Percentiles rank a stretch among this genome's conserved stretches.
Conservation (phyloP, 2,888 invertebrate species). For the Hofmannophila pseudospretella region DNA sequence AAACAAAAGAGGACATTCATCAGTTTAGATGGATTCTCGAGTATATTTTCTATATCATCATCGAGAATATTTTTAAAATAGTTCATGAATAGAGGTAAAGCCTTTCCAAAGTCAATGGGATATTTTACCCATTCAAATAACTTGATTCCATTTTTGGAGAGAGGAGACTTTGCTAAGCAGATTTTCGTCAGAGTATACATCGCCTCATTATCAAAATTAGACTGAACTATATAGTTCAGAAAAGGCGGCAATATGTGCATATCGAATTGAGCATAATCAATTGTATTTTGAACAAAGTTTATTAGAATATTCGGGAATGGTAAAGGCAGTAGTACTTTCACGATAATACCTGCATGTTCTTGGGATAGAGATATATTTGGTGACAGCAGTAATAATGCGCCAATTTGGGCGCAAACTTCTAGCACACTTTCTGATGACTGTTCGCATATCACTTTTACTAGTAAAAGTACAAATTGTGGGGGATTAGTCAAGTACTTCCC, state of each 20-base stretch:
- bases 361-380: slow-evolving; percentile 82
- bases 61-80: slow-evolving; percentile 47
- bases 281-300: slow-evolving; percentile 81
- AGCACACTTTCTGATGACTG: slow-evolving; percentile 65
- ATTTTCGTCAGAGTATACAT: slow-evolving; percentile 82
- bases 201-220: slow-evolving; percentile 71
- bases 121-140: slow-evolving; percentile 82
- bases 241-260: slow-evolving; percentile 83
- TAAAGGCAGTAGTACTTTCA: slow-evolving; percentile 79
- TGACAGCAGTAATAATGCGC: slow-evolving; percentile 78
- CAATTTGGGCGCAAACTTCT: slow-evolving; percentile 73
- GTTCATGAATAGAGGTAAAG: slow-evolving; percentile 51
- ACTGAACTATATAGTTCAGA: slow-evolving; percentile 76
- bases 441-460: slow-evolving; percentile 71
- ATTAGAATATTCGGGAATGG: slow-evolving; percentile 77
- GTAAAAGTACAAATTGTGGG: slow-evolving; percentile 74
- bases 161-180: slow-evolving; percentile 81
- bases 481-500: slow-evolving; percentile 81
- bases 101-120: slow-evolving; percentile 77
- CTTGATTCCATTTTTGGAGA: slow-evolving; percentile 78
- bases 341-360: slow-evolving; percentile 83
- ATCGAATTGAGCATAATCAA: slow-evolving; percentile 83
- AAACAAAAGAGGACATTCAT: slow-evolving; percentile 73
- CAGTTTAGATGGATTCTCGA: slow-evolving; percentile 56
- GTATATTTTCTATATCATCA: slow-evolving; percentile 46